phyloP scores from a whole-genome alignment of 2,888 invertebrate genomes.

The Ochlodes sylvanus region DNA sequence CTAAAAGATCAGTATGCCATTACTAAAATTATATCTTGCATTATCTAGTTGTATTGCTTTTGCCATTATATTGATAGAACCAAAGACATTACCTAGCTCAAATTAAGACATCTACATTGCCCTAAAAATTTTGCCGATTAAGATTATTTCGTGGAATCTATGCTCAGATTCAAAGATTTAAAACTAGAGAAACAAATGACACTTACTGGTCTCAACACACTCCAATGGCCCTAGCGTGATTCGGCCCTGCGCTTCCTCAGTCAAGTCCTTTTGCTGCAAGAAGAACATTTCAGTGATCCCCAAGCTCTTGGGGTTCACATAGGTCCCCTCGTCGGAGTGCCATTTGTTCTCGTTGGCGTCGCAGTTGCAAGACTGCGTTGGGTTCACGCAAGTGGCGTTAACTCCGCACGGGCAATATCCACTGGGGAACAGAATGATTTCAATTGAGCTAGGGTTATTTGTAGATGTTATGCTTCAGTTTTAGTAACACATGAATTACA shows the following conservation, averaged over 20 bases:
- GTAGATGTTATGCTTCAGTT: no score
- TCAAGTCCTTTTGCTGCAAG: constrained; percentile 92
- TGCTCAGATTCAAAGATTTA: no score
- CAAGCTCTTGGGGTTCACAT: constrained; percentile 91
- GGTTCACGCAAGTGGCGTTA: constrained; percentile 92
- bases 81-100: no score
- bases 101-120: no score
- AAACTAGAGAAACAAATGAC: not conserved
- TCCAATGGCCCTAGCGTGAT: constrained; percentile 96
- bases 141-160: no score
- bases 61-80: no score
- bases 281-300: constrained; percentile 97
- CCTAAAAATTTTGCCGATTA: no score
- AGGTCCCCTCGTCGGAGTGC: constrained; percentile 95
- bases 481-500: no score
- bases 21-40: no score
- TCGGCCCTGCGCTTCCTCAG: constrained; percentile 92
- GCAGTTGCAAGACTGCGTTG: constrained; percentile 95
- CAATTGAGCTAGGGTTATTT: no score
- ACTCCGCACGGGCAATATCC: constrained; percentile 91
- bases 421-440: constrained; percentile 65
- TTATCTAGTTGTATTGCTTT: no score
- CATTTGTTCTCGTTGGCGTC: constrained; percentile 95
- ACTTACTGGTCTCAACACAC: constrained; percentile 97
- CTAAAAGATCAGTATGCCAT: no score